Base-by-base conservation (phyloP, 2,797 vertebrate genomes). In the Diceros bicornis region DNA sequence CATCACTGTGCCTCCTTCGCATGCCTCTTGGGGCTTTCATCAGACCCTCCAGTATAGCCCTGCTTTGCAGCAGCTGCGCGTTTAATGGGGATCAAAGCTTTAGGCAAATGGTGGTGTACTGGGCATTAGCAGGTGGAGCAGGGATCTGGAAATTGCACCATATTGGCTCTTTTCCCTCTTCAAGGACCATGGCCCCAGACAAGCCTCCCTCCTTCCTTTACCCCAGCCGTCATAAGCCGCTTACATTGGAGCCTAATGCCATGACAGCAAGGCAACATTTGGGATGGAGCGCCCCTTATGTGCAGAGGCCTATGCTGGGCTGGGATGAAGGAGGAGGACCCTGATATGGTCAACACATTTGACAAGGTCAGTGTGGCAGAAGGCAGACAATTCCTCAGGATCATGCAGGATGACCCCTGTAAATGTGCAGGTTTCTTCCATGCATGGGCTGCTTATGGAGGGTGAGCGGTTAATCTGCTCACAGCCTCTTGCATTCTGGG, bases 191-290 rank as follows among this genome's bases (percentile, higher is more conserved):
- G 37, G 29, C 20, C 68, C 50, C 50, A 47, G 41, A 71, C 32
- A 44, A 69, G 27, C 25, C 6, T 41, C 41, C 37, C n/a, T 59
- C 69, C 41, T 47, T 66, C 29, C 78, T 68, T 77, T 61, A 50
- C 50, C 41, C 21, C 12, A 25, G 68, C 59, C 59, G 89, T 93
- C 93, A 23, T 83, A 93, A 93, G 92, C 86, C 1, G 44, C 92
- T 91, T 93, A 93, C 4, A 1, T 41, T 29, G 4, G 37, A 44
- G 87, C 55, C 82, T 86, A 18, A 57, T 37, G 86, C 64, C 27
- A 4, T 37, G 47, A 64, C 25, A 61, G 32, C 52, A 55, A 18
- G 74, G 78, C 41, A 37, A 18, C 52, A 2, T 86, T 86, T n/a
- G 78, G 34, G 77, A 9, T 78, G 50, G 25, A 86, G 16, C 1